Evolutionary conservation across 1,140 invertebrate genomes (phyloP).

Genomic region (Mesaphorura yosii): DNA sequence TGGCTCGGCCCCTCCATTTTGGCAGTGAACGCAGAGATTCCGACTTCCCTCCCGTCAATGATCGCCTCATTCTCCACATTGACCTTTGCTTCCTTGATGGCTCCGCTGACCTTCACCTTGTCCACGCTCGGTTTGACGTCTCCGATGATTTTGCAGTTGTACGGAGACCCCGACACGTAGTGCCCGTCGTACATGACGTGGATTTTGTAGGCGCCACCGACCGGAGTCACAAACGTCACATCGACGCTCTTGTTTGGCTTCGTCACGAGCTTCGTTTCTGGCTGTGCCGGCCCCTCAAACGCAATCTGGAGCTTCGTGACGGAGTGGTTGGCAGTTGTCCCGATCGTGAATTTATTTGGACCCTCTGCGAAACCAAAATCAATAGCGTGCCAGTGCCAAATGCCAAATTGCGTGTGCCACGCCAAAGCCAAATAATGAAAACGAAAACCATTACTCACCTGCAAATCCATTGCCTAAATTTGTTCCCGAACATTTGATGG

Average conservation of each 20-base stretch:
- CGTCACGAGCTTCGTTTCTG: conserved; percentile 3
- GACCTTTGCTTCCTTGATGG: conserved; percentile 12
- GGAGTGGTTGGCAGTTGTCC: conserved; percentile 1
- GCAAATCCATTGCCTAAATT: conserved; percentile 7
- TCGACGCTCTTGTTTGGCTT: conserved; percentile 8
- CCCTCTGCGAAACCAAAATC: conserved; percentile 11
- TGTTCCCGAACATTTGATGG: conserved; percentile 1
- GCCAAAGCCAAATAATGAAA: background rate
- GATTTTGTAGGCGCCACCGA: conserved; percentile 8
- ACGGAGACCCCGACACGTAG: conserved; percentile 3
- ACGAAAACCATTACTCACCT: background rate
- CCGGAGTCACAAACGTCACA: conserved; percentile 4
- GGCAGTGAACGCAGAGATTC: background rate
- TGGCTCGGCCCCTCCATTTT: conserved; percentile 10
- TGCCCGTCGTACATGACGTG: conserved; percentile 10
- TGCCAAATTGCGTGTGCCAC: background rate
- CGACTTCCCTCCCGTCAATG: conserved; percentile 14
- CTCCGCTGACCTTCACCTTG: conserved; percentile 13
- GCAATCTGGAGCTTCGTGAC: conserved; percentile 9
- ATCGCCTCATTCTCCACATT: conserved; percentile 6
- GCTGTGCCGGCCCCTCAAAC: conserved; percentile 10
- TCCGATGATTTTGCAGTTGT: conserved; percentile 12
- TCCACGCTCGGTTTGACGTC: conserved; percentile 14
- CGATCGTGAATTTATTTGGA: conserved; percentile 8
- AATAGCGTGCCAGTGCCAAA: no score